Conservation (phyloP, 2,113 vertebrate species). For the Atlantisia rogersi region DNA sequence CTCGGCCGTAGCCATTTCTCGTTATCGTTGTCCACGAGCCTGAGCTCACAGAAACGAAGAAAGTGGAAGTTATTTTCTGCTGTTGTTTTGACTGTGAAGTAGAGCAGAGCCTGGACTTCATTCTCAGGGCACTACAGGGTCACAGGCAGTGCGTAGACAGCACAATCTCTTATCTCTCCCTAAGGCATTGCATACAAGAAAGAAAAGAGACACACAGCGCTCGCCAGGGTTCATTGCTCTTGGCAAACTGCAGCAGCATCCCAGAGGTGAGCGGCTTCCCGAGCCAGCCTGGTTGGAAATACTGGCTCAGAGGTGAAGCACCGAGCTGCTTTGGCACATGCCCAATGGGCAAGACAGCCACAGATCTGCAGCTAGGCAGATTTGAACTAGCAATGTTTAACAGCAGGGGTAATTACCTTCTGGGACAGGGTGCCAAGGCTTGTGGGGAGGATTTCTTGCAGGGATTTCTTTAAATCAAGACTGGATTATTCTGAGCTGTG, state of each 20-base stretch:
- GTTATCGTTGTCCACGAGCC: background rate
- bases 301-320: background rate
- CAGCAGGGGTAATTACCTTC: background rate
- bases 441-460: background rate
- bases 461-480: background rate
- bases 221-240: slow-evolving; percentile 18
- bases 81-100: slow-evolving; percentile 55
- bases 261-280: background rate
- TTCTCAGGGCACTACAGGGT: slow-evolving; percentile 28
- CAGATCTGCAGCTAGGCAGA: background rate
- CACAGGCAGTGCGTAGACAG: background rate
- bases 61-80: slow-evolving; percentile 43
- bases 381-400: rapidly evolving
- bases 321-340: rapidly evolving
- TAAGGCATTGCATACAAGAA: background rate
- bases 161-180: slow-evolving; percentile 36
- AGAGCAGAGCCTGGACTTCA: background rate
- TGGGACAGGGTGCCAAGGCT: background rate
- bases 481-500: background rate
- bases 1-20: background rate
- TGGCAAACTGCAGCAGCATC: slow-evolving; percentile 1
- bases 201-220: background rate
- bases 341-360: rapidly evolving
- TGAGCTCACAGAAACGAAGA: background rate
- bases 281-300: background rate